Conservation (phyloP, 2,113 vertebrate genomes). For the Orycteropus afer region DNA sequence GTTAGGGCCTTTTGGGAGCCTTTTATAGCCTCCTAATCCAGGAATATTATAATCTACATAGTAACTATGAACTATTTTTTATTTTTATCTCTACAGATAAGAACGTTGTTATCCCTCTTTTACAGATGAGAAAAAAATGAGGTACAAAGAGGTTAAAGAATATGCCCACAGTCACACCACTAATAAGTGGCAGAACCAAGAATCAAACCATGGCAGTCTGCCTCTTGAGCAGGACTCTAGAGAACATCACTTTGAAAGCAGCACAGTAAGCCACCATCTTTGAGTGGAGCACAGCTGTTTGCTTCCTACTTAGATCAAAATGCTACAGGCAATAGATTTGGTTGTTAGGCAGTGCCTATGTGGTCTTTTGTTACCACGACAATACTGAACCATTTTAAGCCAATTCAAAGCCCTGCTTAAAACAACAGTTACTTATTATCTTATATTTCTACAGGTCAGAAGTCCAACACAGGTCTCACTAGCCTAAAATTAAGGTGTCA, state of each 20-base stretch:
- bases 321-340: too few relatives aligned
- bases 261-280: too few relatives aligned
- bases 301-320: too few relatives aligned
- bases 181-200: conserved; percentile 13
- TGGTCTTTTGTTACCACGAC: too few relatives aligned
- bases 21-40: conserved; percentile 8
- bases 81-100: background rate
- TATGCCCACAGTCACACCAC: background rate
- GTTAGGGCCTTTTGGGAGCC: too few relatives aligned
- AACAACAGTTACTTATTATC: background rate
- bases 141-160: conserved; percentile 35
- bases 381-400: too few relatives aligned
- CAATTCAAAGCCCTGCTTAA: background rate
- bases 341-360: too few relatives aligned
- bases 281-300: too few relatives aligned
- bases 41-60: conserved; percentile 2
- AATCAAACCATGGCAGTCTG: background rate
- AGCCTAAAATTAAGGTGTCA: background rate
- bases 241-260: too few relatives aligned
- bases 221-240: too few relatives aligned
- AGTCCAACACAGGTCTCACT: too few relatives aligned
- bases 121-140: conserved; percentile 44
- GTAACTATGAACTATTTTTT: background rate
- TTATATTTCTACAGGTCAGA: background rate
- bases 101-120: background rate